phyloP scores from a whole-genome alignment of 37 sponge, comb jelly and placozoan species.

The Ephydatia muelleri region DNA sequence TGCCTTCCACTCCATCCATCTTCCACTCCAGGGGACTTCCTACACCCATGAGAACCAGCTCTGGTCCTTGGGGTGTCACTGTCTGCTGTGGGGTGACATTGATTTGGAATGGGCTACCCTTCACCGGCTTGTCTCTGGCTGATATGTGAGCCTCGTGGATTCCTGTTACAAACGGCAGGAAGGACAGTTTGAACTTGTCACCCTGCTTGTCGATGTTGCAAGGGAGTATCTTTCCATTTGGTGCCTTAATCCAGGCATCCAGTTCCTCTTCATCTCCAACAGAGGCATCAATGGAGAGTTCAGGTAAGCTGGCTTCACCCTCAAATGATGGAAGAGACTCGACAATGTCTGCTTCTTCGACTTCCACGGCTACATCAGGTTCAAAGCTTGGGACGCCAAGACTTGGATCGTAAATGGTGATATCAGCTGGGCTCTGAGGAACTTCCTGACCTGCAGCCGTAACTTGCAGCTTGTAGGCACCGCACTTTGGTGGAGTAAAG shows the following conservation, averaged over 20 bases:
- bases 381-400: neutral
- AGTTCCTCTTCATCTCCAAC: neutral
- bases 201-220: neutral
- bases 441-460: neutral
- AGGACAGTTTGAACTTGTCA: neutral
- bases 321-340: neutral
- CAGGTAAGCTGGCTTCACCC: neutral
- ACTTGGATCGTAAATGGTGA: neutral
- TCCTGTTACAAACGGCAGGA: neutral
- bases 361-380: neutral
- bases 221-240: neutral
- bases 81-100: constrained; percentile 8
- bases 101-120: constrained; percentile 31
- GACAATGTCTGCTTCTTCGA: neutral
- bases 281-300: neutral
- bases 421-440: neutral
- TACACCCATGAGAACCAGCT: neutral
- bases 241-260: neutral
- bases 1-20: neutral
- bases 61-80: neutral
- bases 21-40: neutral
- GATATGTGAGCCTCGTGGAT: neutral
- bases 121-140: constrained; percentile 17
- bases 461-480: neutral
- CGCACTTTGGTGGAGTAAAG: neutral